A percentile compares a stretch with the other conserved stretches of the same genome.
These are phyloP conservation scores for Toxostoma redivivum DNA, from an alignment of 2,113 vertebrate species.

Conservation along the genomic window DNA sequence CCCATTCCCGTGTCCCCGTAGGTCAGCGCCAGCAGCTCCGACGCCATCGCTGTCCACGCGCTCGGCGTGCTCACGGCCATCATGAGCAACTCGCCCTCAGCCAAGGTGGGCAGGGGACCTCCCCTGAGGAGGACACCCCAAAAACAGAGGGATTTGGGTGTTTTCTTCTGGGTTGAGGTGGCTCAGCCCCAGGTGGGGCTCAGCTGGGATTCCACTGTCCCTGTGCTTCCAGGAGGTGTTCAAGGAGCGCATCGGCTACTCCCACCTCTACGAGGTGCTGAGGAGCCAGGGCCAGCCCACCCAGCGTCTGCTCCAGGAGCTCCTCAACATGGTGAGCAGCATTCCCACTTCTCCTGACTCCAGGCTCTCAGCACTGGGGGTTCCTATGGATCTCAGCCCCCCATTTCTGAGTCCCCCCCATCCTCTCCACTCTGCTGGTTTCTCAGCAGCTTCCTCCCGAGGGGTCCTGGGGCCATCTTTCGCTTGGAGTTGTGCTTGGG, in stretches of 20 bases:
- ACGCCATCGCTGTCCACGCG: constrained; percentile 90
- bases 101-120: constrained; percentile 81
- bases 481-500: background rate
- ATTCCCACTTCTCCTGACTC: fast-evolving
- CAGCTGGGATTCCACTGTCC: background rate
- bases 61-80: constrained; percentile 90
- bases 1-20: background rate
- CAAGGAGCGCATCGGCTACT: constrained; percentile 94
- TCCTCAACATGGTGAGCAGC: constrained; percentile 94
- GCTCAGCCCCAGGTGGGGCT: background rate
- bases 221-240: constrained; percentile 86
- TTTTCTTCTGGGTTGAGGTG: fast-evolving
- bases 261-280: constrained; percentile 90
- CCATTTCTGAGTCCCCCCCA: fast-evolving
- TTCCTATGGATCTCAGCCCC: background rate
- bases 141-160: fast-evolving
- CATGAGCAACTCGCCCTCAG: constrained; percentile 91
- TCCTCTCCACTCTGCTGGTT: background rate
- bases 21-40: constrained; percentile 78
- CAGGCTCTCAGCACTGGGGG: fast-evolving
- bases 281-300: constrained; percentile 91
- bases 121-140: background rate
- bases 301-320: constrained; percentile 88
- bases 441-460: background rate
- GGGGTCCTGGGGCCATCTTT: background rate